Conservation (phyloP, 2,888 invertebrate genomes). For the Melanargia galathea region DNA sequence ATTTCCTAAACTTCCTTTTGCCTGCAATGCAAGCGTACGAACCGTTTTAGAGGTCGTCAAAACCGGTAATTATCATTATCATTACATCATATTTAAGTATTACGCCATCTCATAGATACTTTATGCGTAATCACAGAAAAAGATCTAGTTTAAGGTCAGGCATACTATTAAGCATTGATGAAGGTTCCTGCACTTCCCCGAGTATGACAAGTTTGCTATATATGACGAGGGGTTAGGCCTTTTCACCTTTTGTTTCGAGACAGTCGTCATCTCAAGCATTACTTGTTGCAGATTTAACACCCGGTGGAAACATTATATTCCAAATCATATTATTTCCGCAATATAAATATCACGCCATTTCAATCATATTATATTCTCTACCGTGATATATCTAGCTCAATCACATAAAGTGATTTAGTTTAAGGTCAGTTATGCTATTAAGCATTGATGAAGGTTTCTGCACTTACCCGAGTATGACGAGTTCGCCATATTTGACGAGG, state of each 20-base stretch:
- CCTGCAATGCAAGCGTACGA: background rate
- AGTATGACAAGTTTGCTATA: slow-evolving; percentile 97
- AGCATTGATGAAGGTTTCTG: background rate
- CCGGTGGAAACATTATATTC: background rate
- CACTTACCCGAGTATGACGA: slow-evolving; percentile 95
- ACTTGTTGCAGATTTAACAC: too few relatives aligned
- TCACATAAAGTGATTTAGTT: too few relatives aligned
- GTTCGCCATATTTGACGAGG: slow-evolving; percentile 93
- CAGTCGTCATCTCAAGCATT: background rate
- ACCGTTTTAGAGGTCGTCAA: background rate
- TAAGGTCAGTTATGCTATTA: background rate
- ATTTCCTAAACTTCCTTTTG: background rate
- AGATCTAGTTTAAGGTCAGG: slow-evolving; percentile 12
- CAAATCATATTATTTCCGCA: background rate
- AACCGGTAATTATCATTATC: background rate
- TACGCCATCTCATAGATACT: background rate
- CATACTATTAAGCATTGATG: slow-evolving; percentile 3
- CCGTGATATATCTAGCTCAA: too few relatives aligned
- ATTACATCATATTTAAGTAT: background rate
- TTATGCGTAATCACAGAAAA: slow-evolving; percentile 3
- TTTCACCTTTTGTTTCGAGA: slow-evolving; percentile 65
- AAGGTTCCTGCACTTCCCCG: slow-evolving; percentile 85
- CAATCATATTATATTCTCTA: background rate
- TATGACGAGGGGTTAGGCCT: slow-evolving; percentile 89
- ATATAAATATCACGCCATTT: background rate